phyloP scores from a whole-genome alignment of 2,113 vertebrate species.

The Pavo muticus region DNA sequence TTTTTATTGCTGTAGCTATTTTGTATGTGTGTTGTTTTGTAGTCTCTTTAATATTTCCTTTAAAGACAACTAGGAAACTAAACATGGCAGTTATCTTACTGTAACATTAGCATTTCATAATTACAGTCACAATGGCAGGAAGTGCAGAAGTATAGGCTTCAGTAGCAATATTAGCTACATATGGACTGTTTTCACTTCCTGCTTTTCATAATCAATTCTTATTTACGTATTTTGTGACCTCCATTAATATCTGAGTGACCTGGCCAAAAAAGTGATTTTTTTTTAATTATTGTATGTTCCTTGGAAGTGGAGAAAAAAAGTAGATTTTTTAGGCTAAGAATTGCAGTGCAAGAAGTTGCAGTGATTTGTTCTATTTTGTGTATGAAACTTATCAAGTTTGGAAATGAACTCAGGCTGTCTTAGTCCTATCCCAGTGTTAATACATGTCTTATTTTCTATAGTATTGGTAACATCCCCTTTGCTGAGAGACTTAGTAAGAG shows the following conservation, averaged over 20 bases:
- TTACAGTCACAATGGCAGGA: constrained; percentile 51
- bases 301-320: neutral
- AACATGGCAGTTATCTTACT: constrained; percentile 28
- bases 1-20: neutral
- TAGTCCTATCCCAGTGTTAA: neutral
- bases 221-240: neutral
- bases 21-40: neutral
- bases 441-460: neutral
- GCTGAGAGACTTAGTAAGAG: neutral
- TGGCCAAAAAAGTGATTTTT: neutral
- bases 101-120: constrained; percentile 24
- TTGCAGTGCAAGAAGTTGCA: rapidly evolving
- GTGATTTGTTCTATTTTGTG: neutral
- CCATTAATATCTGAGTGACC: neutral
- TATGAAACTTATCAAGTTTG: neutral
- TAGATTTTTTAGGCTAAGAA: neutral
- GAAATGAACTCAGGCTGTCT: neutral
- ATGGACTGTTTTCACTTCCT: constrained; percentile 55
- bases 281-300: neutral
- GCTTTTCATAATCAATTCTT: constrained; percentile 55
- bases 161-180: constrained; percentile 38
- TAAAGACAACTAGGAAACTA: constrained; percentile 22
- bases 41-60: constrained; percentile 44
- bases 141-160: constrained; percentile 62
- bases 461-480: neutral